Evolutionary conservation across 92 coral and sea anemone species (phyloP), one percentile per base, ranked within the genome.

Genomic region (Umimayanthus kanabou): DNA sequence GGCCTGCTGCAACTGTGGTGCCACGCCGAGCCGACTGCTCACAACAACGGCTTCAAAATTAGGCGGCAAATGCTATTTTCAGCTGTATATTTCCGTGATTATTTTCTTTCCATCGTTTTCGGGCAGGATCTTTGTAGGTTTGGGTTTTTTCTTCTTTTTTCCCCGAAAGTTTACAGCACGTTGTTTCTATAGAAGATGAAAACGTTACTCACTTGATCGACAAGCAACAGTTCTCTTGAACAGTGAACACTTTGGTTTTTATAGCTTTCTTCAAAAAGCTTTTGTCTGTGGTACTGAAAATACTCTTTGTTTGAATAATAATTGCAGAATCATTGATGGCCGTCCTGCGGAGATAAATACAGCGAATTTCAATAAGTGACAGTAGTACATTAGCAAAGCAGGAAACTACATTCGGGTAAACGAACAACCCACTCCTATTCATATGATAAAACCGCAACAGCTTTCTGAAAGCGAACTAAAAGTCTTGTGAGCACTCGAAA

Each of bases 291-390:
- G 40, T 73, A 73, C 15, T 13, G 23, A 73, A 28, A 73, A 73
- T 73, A 73, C 2, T 43, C 40, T 73, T 80, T 80, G 85, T 80
- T 49, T 53, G 47, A 57, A 9, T 22, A 39, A 55, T 33, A 55
- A 4, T 7, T 53, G 33, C 33, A 29, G 39, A 47, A 49, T 55
- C 37, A 72, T 72, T 18, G 39, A 72, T 72, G 29, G 76, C 20
- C 78, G 47, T 39, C 86, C 86, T 13, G 76, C 76, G 39, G 77
- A 45, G 87, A 43, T 73, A 43, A 70, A 53, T 16, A 67, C 64
- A 43, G 39, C 5, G 20, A 82, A 81, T 66, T 69, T 69, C 28
- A 83, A 70, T 69, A 83, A 45, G 67, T 80, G 85, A 39, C 16
- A 22, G 39, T 14, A 22, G 39, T 14, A 16, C 25, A 26, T 67